Conservation (phyloP, 2,113 vertebrate species). For the Gnathonemus longibarbis region DNA sequence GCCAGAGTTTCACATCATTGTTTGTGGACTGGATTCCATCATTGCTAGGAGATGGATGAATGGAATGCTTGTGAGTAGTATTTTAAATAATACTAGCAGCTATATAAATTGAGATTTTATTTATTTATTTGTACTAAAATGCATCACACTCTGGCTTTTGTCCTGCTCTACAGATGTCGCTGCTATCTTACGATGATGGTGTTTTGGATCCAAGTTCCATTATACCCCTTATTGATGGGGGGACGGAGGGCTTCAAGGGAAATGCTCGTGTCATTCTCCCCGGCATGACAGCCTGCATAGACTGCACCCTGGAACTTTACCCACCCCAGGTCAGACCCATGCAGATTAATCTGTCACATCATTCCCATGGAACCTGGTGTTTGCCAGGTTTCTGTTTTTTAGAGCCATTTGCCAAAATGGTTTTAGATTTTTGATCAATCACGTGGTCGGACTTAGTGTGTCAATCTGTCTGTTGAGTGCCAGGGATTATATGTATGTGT, state of each 20-base stretch:
- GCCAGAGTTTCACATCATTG: constrained; percentile 93
- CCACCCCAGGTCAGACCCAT: constrained; percentile 79
- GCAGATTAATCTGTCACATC: neutral
- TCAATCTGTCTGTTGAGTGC: no score
- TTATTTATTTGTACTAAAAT: neutral
- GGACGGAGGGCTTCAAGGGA: constrained; percentile 97
- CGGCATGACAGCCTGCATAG: constrained; percentile 93
- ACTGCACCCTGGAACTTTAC: constrained; percentile 92
- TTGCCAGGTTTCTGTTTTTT: neutral
- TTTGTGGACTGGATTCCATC: constrained; percentile 89
- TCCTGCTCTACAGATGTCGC: constrained; percentile 62
- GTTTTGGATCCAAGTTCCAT: constrained; percentile 87
- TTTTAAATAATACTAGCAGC: neutral
- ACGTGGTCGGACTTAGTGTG: neutral
- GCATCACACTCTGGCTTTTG: neutral
- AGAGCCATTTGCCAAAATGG: neutral
- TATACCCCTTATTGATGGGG: constrained; percentile 92
- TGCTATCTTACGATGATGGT: constrained; percentile 87
- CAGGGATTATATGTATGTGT: no score
- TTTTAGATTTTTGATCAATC: neutral
- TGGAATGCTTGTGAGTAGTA: constrained; percentile 83
- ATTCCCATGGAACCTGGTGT: neutral
- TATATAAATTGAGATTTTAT: neutral
- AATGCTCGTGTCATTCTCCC: constrained; percentile 93
- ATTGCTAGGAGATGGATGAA: constrained; percentile 95